Percentiles rank a stretch among this genome's conserved stretches.
Evolutionary conservation across 2,797 vertebrate genomes (phyloP).

Genomic region (Mus spretus): DNA sequence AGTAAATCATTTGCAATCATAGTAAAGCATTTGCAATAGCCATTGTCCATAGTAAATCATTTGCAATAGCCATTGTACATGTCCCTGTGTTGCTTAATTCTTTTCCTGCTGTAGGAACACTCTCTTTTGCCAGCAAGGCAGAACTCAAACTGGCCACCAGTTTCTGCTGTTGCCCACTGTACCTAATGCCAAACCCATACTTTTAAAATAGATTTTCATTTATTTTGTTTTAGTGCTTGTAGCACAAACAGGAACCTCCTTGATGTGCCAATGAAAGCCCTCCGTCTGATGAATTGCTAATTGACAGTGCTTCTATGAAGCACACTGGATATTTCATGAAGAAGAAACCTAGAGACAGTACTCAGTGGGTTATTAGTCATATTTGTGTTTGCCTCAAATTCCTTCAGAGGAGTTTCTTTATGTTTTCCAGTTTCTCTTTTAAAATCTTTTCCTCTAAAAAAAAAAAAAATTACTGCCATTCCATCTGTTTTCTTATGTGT

Average conservation of each 20-base stretch:
- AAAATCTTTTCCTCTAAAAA: neutral
- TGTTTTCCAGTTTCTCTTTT: slow-evolving; percentile 1
- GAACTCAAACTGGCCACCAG: neutral
- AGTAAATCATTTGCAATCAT: neutral
- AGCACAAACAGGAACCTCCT: neutral
- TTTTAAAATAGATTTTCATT: neutral
- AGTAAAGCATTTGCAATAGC: neutral
- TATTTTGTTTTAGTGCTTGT: neutral
- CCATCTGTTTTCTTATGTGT: neutral
- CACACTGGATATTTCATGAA: neutral
- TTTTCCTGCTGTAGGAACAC: neutral
- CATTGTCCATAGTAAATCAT: neutral
- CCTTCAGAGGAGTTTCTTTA: slow-evolving; percentile 1
- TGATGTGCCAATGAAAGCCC: neutral
- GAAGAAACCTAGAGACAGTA: neutral
- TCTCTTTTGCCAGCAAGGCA: neutral
- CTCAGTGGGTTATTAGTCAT: neutral
- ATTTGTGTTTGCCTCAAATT: neutral
- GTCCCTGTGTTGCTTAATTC: neutral
- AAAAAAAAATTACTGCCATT: neutral
- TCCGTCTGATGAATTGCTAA: neutral
- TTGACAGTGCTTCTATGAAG: neutral
- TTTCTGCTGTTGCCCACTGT: neutral
- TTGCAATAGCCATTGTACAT: neutral
- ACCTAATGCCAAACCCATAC: neutral